Evolutionary conservation across 2,888 invertebrate species (phyloP).

Genomic region (Sesia bembeciformis): DNA sequence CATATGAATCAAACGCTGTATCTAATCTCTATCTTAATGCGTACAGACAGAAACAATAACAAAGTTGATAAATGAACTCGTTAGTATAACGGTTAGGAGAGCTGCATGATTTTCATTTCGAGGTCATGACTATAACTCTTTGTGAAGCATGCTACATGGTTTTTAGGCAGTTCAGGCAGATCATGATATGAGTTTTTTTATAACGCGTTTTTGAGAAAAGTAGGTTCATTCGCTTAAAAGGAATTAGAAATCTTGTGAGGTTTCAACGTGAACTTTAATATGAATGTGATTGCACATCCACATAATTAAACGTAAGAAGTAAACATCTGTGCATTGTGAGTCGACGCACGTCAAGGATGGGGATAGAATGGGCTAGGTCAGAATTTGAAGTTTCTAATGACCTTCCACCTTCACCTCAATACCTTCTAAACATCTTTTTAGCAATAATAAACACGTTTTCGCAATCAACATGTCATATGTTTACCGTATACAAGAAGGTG

Average conservation of each 20-base stretch:
- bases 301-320: conserved; percentile 24
- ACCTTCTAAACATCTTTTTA: conserved; percentile 24
- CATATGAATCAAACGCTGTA: conserved; percentile 22
- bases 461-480: not conserved
- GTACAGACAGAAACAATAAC: conserved; percentile 60
- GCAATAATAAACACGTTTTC: conserved; percentile 13
- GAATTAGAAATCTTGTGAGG: conserved; percentile 8
- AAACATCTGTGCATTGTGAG: conserved; percentile 15
- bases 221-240: not conserved
- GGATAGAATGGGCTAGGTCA: conserved; percentile 23
- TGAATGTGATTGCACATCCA: conserved; percentile 8
- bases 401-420: conserved; percentile 35
- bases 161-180: conserved; percentile 23
- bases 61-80: conserved; percentile 68
- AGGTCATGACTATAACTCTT: conserved; percentile 55
- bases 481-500: not conserved
- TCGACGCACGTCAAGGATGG: conserved; percentile 30
- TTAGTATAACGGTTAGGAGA: conserved; percentile 66
- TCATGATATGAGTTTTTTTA: conserved; percentile 38
- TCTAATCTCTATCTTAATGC: conserved; percentile 39
- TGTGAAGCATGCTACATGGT: conserved; percentile 56
- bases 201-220: conserved; percentile 6
- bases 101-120: conserved; percentile 67
- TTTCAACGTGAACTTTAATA: not conserved
- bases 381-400: conserved; percentile 29